phyloP scores from a whole-genome alignment of 2,797 vertebrate species.

The Platalea minor region DNA sequence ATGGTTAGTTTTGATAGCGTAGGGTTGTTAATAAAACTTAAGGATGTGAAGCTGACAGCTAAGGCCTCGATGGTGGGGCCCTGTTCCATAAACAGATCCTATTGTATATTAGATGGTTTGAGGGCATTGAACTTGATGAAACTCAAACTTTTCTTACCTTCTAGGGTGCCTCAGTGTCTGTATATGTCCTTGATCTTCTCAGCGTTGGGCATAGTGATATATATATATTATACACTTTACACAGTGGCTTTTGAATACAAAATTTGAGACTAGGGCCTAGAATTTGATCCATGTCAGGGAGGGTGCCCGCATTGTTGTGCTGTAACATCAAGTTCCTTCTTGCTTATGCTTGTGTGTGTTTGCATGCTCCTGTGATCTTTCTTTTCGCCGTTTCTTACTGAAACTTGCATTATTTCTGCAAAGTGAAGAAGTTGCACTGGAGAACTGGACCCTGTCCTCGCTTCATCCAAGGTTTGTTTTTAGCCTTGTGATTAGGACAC shows the following conservation, averaged over 20 bases:
- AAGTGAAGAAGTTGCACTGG: neutral
- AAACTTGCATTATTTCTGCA: neutral
- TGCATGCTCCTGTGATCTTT: neutral
- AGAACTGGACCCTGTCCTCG: accelerated
- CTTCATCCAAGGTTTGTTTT: neutral
- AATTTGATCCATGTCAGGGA: neutral
- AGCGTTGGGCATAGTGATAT: neutral
- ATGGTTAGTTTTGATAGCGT: neutral
- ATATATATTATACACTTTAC: neutral
- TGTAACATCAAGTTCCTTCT: neutral
- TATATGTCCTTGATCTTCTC: neutral
- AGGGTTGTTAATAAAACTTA: neutral
- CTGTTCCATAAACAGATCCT: neutral
- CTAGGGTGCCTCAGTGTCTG: neutral
- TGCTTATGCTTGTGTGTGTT: neutral
- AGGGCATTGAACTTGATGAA: neutral
- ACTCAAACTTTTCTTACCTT: neutral
- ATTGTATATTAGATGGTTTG: neutral
- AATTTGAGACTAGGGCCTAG: neutral
- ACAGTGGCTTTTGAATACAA: neutral
- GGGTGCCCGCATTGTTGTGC: neutral
- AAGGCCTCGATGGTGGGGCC: neutral
- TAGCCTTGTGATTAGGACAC: neutral
- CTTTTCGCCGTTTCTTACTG: neutral
- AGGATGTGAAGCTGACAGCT: neutral